Percentiles rank a stretch among this genome's conserved stretches.
Evolutionary conservation across 2,888 invertebrate species (phyloP).

Genomic region (Agriopis marginaria): DNA sequence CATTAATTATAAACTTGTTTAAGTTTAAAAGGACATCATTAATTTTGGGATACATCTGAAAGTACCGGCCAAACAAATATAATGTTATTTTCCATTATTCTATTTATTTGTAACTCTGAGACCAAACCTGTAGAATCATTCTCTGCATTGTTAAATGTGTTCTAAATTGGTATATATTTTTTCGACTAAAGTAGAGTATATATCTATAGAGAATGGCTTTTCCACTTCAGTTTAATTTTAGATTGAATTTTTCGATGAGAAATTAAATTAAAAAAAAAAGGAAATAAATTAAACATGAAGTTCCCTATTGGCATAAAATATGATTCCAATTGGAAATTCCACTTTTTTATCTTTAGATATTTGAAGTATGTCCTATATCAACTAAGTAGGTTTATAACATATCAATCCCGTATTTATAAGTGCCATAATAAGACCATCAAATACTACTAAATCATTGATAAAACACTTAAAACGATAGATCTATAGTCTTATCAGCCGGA

Average conservation of each 20-base stretch:
- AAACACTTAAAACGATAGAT: conserved; percentile 4
- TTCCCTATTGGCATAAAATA: too few relatives aligned
- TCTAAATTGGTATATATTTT: too few relatives aligned
- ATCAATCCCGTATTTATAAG: background rate
- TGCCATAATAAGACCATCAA: conserved; percentile 8
- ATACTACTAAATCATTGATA: conserved; percentile 23
- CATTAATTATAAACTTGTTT: background rate
- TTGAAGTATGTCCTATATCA: background rate
- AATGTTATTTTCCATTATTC: too few relatives aligned
- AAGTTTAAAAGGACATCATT: background rate
- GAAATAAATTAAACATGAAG: too few relatives aligned
- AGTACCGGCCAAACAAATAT: too few relatives aligned
- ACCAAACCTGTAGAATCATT: too few relatives aligned
- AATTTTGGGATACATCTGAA: too few relatives aligned
- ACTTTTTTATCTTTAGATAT: background rate
- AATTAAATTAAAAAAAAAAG: too few relatives aligned
- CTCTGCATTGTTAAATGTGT: too few relatives aligned
- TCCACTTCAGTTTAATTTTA: background rate
- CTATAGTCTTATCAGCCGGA: conserved; percentile 8
- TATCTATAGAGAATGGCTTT: too few relatives aligned
- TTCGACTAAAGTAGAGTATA: too few relatives aligned
- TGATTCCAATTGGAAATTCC: background rate
- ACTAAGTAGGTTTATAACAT: background rate
- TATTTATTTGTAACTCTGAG: too few relatives aligned
- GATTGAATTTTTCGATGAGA: background rate